These are phyloP conservation scores for Noctua comes DNA, from an alignment of 2,888 invertebrate genomes.

Conservation along the genomic window DNA sequence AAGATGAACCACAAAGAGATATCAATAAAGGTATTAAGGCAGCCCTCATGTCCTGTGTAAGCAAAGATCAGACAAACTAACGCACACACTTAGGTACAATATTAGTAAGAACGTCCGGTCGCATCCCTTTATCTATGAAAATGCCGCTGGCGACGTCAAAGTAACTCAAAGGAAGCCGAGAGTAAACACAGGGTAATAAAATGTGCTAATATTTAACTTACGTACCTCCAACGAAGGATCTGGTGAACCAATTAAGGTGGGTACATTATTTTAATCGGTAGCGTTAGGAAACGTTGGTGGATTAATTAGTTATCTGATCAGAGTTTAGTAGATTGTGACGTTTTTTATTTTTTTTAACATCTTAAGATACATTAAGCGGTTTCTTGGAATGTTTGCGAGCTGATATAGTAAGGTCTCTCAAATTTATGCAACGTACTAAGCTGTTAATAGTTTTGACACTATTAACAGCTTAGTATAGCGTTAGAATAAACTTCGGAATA, in stretches of 20 bases:
- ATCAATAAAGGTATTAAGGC: slow-evolving; percentile 47
- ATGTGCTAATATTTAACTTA: slow-evolving; percentile 85
- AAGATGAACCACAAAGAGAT: slow-evolving; percentile 35
- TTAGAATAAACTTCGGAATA: not conserved
- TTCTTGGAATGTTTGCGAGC: not conserved
- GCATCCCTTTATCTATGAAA: slow-evolving; percentile 76
- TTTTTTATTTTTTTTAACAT: not conserved
- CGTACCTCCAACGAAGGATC: slow-evolving; percentile 78
- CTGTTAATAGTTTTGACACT: not conserved
- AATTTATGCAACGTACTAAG: not conserved
- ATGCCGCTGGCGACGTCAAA: slow-evolving; percentile 76
- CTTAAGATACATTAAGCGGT: not conserved
- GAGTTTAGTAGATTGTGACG: not conserved
- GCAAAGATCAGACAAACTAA: slow-evolving; percentile 69
- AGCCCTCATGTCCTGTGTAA: slow-evolving; percentile 64
- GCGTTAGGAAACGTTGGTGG: not conserved
- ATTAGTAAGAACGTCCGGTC: slow-evolving; percentile 61
- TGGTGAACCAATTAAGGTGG: slow-evolving; percentile 75
- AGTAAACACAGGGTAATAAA: slow-evolving; percentile 83
- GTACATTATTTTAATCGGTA: slow-evolving; percentile 46
- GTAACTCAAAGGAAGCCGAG: slow-evolving; percentile 80
- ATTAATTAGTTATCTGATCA: slow-evolving; percentile 41
- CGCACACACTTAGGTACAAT: slow-evolving; percentile 59
- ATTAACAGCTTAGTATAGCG: too few species aligned
- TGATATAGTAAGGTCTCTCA: not conserved